phyloP scores from a whole-genome alignment of 2,113 vertebrate genomes.

The Lagenorhynchus albirostris region DNA sequence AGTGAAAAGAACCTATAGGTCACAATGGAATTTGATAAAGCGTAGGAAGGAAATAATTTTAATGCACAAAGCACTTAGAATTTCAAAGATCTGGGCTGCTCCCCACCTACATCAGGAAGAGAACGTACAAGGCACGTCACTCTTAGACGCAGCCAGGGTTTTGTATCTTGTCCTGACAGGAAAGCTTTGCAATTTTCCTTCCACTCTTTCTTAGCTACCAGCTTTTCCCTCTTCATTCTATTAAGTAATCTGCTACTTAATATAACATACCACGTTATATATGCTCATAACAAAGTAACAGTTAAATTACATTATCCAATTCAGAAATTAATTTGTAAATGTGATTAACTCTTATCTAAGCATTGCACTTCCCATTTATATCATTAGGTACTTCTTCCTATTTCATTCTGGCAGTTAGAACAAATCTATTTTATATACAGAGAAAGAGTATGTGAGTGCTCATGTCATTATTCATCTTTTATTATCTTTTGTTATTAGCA shows the following conservation, averaged over 20 bases:
- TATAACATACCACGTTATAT: background rate
- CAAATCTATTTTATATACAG: background rate
- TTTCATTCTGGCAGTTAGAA: background rate
- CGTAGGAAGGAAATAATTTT: background rate
- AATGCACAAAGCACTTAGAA: background rate
- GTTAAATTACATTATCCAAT: background rate
- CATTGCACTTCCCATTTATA: background rate
- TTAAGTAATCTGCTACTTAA: background rate
- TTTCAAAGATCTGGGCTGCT: background rate
- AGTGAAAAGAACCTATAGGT: background rate
- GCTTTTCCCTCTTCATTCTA: background rate
- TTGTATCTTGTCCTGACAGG: background rate
- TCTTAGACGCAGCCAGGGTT: background rate
- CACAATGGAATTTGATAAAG: background rate
- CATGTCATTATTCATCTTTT: background rate
- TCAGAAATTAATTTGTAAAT: background rate
- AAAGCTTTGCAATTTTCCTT: background rate
- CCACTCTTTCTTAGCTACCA: background rate
- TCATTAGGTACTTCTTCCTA: background rate
- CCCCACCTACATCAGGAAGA: no score
- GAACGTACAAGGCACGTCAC: fast-evolving
- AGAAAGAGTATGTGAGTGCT: background rate
- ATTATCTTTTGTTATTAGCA: background rate
- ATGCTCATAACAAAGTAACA: background rate
- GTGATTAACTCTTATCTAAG: background rate